Percentiles rank a stretch among this genome's conserved stretches.
Evolutionary conservation across 2,113 vertebrate species (phyloP).

Genomic region (Agelaius phoeniceus): DNA sequence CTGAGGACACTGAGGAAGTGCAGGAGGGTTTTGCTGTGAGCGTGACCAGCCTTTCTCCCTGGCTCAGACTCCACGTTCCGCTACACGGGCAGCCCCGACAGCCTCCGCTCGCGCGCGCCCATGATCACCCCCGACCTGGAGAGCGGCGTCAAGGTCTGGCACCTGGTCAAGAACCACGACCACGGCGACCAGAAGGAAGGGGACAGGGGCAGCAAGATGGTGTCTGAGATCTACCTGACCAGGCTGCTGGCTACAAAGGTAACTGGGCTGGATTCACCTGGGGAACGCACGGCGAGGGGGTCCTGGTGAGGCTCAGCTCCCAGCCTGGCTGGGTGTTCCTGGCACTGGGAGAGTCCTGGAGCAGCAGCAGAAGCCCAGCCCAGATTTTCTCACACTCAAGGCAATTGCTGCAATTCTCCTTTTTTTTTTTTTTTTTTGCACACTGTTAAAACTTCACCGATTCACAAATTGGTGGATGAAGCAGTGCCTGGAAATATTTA

Average conservation of each 20-base stretch:
- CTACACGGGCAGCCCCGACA: conserved; percentile 97
- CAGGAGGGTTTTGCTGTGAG: neutral
- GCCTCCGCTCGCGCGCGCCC: conserved; percentile 92
- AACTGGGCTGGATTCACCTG: neutral
- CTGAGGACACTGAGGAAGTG: neutral
- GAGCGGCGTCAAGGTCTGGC: conserved; percentile 97
- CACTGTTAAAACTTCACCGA: neutral
- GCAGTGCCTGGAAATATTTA: neutral
- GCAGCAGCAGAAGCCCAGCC: neutral
- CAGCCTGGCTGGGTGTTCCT: fast-evolving
- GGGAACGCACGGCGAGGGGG: fast-evolving
- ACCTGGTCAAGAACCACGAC: conserved; percentile 97
- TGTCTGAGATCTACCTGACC: conserved; percentile 98
- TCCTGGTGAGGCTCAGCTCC: neutral
- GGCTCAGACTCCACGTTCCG: conserved; percentile 92
- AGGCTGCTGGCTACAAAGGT: conserved; percentile 97
- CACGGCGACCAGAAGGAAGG: conserved; percentile 98
- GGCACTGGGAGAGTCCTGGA: neutral
- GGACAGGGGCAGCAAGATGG: conserved; percentile 98
- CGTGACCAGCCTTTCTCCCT: neutral
- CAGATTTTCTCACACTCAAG: fast-evolving
- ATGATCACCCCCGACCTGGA: conserved; percentile 99
- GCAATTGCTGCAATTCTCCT: neutral
- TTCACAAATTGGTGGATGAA: neutral
- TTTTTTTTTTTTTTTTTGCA: neutral